Percentiles rank a stretch among this genome's conserved stretches.
phyloP scores from a whole-genome alignment of 2,888 invertebrate species.

The Pelosia muscerda region DNA sequence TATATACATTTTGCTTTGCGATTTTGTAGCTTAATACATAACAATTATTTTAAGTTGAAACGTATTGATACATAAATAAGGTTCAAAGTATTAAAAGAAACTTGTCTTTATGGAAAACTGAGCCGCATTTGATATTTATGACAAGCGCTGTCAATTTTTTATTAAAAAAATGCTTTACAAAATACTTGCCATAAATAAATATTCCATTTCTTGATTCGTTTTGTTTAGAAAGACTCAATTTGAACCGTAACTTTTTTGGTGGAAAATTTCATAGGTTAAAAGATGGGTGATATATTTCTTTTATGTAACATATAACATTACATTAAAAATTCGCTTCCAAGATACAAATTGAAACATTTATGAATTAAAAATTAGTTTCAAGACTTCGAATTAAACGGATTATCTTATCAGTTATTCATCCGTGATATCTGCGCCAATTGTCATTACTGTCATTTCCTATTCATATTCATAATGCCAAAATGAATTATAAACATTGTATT shows the following conservation, averaged over 20 bases:
- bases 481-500: too few species aligned
- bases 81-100: slow-evolving; percentile 13
- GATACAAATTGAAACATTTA: neutral
- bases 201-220: neutral
- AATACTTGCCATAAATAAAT: slow-evolving; percentile 28
- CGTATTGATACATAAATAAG: too few species aligned
- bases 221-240: neutral
- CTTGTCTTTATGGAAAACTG: neutral
- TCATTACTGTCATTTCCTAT: too few species aligned
- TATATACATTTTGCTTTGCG: slow-evolving; percentile 11
- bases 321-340: neutral
- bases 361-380: neutral
- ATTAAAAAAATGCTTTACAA: slow-evolving; percentile 8
- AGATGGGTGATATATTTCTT: neutral
- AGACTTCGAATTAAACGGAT: neutral
- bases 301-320: neutral
- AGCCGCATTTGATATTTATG: neutral
- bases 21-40: slow-evolving; percentile 19
- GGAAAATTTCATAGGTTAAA: too few species aligned
- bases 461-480: too few species aligned
- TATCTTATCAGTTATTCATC: neutral
- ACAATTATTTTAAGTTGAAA: too few species aligned
- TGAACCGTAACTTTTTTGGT: too few species aligned
- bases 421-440: too few species aligned
- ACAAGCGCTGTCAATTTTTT: slow-evolving; percentile 17